Evolutionary conservation across 2,888 invertebrate genomes (phyloP), one percentile per base, ranked within the genome.

Genomic region (Diaperis boleti): DNA sequence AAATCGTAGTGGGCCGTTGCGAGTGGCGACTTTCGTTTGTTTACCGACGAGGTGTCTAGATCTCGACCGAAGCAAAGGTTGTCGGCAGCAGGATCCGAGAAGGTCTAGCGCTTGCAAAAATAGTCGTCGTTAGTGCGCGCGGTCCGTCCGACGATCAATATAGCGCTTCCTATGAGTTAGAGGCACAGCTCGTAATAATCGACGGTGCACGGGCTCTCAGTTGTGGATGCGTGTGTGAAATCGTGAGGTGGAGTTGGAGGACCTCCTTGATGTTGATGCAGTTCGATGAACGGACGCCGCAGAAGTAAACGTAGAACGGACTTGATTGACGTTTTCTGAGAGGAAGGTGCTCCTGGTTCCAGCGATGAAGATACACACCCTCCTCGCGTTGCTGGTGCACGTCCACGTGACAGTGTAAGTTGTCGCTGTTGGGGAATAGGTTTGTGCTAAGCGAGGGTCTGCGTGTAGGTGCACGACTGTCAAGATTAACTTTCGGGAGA

Each of bases 401-500:
- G 74, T 81, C 69, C 82, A 83, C 69, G 77, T 82, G 67, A 77
- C 83, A 76, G 79, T 83, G 86, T 86, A 78, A 85, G 85, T 85
- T 39, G n/a, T 33, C 33, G 33, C 2, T 33, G n/a, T 33, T 33
- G 33, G 33, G n/a, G n/a, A n/a, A n/a, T n/a, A 33, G 5, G 33
- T 33, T 33, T 33, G 1, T 13, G 11, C 2, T 33, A 33, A 33
- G 13, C 11, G 8, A 5, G 5, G 11, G 33, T 22, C 39, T 54
- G 49, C 31, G 13, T 18, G 52, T 57, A 92, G 92, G 87, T 90
- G 90, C 83, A 87, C 88, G 85, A 89, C 88, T 83, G 88, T 85
- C 78, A 92, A 91, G 85, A 89, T 92, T 82, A 95, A 95, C 87
- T 95, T 93, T 86, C 88, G 96, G 76, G 94, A 94, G 85, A 94